Evolutionary conservation across 1,140 invertebrate genomes (phyloP), one percentile per base, ranked within the genome.

Genomic region (Phymorhynchus buccinoides): DNA sequence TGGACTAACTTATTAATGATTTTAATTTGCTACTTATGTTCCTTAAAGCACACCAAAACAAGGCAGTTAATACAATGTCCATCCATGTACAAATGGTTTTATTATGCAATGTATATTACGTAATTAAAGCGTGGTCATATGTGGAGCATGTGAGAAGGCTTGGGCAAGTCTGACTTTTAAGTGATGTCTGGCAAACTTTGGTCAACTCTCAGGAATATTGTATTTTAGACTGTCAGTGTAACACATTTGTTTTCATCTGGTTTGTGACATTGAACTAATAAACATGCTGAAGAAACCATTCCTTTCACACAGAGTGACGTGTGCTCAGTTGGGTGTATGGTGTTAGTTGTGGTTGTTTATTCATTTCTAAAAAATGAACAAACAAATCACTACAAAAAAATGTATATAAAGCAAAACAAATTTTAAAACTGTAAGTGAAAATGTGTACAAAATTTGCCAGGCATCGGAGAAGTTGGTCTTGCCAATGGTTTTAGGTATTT

Each of bases 161-260:
- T 52, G 48, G 22, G 22, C 12, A 18, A 52, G 48, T 52, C 22
- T 9, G 48, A 52, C 0, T 62, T 22, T 14, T 9, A 62, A n/a
- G 3, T 71, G 68, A 27, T 71, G 68, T 71, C 68, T 71, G 68
- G 68, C 68, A 71, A 71, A 71, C 37, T 71, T 27, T 71, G 68
- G 16, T n/a, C n/a, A 71, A 37, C 1, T 9, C 68, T 71, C 30
- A 71, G 68, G 68, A 71, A 71, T 35, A 22, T 62, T 27, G 6
- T 62, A 27, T 62, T 22, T 62, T 6, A 27, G 22, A 62, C 56
- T 62, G 44, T 18, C 18, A 27, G 22, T 62, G 56, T 27, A 27
- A 1, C 22, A 22, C 12, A 62, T 62, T 62, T 12, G n/a, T 22
- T 62, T 14, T 62, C 0, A 16, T 1, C 12, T 22, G 22, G 12